A percentile compares a stretch with the other conserved stretches of the same genome.
Evolutionary conservation across 2,113 vertebrate genomes (phyloP).

Genomic region (Nipponia nippon): DNA sequence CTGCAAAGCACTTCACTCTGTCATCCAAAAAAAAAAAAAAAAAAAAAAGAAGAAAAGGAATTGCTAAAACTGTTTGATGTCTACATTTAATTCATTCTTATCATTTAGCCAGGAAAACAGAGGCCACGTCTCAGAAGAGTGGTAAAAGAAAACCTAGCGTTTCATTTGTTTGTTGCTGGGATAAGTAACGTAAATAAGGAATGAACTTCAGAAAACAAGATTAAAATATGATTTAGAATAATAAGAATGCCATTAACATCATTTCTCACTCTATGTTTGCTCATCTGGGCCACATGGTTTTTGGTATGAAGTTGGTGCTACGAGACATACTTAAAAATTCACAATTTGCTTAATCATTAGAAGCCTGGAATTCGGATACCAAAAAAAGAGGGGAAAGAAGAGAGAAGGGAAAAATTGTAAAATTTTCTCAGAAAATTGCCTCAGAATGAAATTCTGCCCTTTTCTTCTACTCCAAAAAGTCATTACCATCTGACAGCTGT

Average conservation of each 20-base stretch:
- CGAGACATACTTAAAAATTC: neutral
- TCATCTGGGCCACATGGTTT: neutral
- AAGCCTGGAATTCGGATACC: neutral
- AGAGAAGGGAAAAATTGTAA: neutral
- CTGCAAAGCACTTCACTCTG: neutral
- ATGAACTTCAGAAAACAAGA: neutral
- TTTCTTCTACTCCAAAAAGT: conserved; percentile 60
- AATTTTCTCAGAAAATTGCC: conserved; percentile 45
- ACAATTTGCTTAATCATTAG: neutral
- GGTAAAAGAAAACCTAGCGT: neutral
- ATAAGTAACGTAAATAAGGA: neutral
- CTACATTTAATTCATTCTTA: neutral
- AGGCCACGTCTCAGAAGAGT: neutral
- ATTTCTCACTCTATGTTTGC: neutral
- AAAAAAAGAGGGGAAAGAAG: neutral
- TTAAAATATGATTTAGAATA: neutral
- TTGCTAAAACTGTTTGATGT: neutral
- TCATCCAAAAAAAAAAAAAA: neutral
- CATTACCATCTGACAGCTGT: conserved; percentile 72
- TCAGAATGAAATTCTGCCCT: conserved; percentile 59
- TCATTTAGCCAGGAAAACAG: neutral
- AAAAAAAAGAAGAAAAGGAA: neutral
- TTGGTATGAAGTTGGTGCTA: neutral
- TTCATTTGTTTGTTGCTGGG: neutral
- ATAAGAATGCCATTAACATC: neutral